Conservation (phyloP, 2,113 vertebrate species). For the Nipponia nippon region DNA sequence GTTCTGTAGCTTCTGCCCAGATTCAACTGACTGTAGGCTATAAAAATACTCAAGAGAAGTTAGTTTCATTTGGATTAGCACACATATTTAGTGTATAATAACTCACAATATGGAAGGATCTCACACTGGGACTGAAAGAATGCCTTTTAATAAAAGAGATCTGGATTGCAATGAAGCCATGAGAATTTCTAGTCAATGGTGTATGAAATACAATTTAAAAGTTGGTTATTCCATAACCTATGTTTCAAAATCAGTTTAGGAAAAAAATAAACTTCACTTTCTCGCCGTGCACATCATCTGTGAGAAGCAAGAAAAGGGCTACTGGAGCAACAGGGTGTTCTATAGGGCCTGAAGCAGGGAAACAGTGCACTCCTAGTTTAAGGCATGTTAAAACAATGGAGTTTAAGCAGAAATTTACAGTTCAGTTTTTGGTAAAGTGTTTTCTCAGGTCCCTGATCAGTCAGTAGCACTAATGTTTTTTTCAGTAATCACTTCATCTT, state of each 20-base stretch:
- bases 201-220: conserved; percentile 57
- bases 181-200: conserved; percentile 53
- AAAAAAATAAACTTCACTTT: conserved; percentile 6
- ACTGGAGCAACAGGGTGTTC: not conserved
- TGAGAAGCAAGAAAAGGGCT: not conserved
- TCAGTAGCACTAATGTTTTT: not conserved
- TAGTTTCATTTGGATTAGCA: conserved; percentile 62
- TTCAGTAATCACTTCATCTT: not conserved
- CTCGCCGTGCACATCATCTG: not conserved
- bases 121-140: conserved; percentile 27
- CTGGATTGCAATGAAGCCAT: conserved; percentile 44
- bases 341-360: not conserved
- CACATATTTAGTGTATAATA: conserved; percentile 51
- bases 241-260: conserved; percentile 4
- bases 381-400: not conserved
- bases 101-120: conserved; percentile 15
- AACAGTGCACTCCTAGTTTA: not conserved
- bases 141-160: conserved; percentile 59
- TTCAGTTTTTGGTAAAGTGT: not conserved
- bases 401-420: not conserved
- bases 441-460: not conserved
- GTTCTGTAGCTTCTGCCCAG: conserved; percentile 42
- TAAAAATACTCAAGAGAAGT: conserved; percentile 46
- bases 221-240: conserved; percentile 37
- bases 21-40: conserved; percentile 30